A percentile compares a stretch with the other conserved stretches of the same genome.
Evolutionary conservation across 2,888 invertebrate genomes (phyloP).

Genomic region (Pegoplata infirma): DNA sequence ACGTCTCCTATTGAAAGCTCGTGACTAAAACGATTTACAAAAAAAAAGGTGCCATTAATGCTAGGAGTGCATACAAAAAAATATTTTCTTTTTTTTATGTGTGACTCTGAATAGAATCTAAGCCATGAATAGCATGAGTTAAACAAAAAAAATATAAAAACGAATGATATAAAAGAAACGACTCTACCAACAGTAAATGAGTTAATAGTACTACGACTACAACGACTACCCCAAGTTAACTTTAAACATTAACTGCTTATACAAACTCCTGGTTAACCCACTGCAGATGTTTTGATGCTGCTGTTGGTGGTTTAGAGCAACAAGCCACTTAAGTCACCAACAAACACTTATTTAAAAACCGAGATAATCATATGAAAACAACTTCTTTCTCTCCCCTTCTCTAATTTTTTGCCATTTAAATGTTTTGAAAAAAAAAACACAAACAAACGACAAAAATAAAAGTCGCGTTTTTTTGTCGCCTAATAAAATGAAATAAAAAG

Average conservation of each 20-base stretch:
- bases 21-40: conserved; percentile 22
- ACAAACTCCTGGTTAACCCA: too few relatives aligned
- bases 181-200: conserved; percentile 22
- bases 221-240: not conserved
- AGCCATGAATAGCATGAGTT: conserved; percentile 19
- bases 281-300: conserved; percentile 12
- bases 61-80: conserved; percentile 28
- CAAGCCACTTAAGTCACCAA: conserved; percentile 59
- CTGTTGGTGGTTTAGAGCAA: conserved; percentile 48
- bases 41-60: conserved; percentile 40
- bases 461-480: conserved; percentile 34
- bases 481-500: conserved; percentile 55
- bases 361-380: conserved; percentile 50
- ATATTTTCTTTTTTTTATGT: too few relatives aligned
- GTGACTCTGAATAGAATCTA: not conserved
- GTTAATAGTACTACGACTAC: conserved; percentile 1
- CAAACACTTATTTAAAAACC: conserved; percentile 48
- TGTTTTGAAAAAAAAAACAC: too few relatives aligned
- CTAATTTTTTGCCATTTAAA: conserved; percentile 33
- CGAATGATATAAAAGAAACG: too few relatives aligned
- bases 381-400: conserved; percentile 41
- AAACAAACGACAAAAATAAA: too few relatives aligned
- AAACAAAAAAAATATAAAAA: conserved; percentile 4
- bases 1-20: conserved; percentile 35
- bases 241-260: not conserved